Evolutionary conservation across 1,140 invertebrate genomes (phyloP), one percentile per base, ranked within the genome.

Genomic region (Archegozetes longisetosus): DNA sequence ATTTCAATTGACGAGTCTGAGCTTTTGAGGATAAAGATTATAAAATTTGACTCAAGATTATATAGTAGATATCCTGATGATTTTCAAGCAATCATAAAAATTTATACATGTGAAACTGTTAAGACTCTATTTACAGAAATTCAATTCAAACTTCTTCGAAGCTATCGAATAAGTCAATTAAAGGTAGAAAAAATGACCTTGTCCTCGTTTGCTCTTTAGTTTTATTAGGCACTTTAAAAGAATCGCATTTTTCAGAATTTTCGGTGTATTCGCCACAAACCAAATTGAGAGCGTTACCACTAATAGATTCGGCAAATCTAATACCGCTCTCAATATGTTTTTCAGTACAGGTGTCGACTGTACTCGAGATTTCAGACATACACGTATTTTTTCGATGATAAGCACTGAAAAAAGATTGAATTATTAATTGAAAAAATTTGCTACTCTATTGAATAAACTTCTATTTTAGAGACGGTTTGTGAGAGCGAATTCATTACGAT

Each of bases 201-300:
- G 32, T 40, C 17, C 32, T 40, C 6, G 17, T 40, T 40, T 6
- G 32, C 17, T 40, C 32, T 17, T 6, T 9, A 9, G 6, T 40
- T 40, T 6, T 40, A 6, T 40, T 40, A 40, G 17, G 17, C 6
- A 9, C 17, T 6, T 40, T 40, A 17, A 40, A 40, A 9, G 6
- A 17, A 40, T 49, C 48, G 48, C 57, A 58, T 53, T 58, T 58
- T 17, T 58, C 57, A 12, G 52, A 50, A 28, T 27, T 26, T 2
- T 26, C 57, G 25, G 17, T 58, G 25, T 58, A 58, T 20, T 58
- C 57, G 24, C 25, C 48, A 40, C 57, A 58, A 12, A 53, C 26
- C 2, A 53, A 20, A 58, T 58, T 58, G 2, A 50, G 22, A 1
- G 57, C 17, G 24, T 49, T 50, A 13, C 49, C 57, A 25, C 26